Evolutionary conservation across 37 sponge, comb jelly and placozoan species (phyloP), one percentile per base, ranked within the genome.

Genomic region (Crambe crambe): DNA sequence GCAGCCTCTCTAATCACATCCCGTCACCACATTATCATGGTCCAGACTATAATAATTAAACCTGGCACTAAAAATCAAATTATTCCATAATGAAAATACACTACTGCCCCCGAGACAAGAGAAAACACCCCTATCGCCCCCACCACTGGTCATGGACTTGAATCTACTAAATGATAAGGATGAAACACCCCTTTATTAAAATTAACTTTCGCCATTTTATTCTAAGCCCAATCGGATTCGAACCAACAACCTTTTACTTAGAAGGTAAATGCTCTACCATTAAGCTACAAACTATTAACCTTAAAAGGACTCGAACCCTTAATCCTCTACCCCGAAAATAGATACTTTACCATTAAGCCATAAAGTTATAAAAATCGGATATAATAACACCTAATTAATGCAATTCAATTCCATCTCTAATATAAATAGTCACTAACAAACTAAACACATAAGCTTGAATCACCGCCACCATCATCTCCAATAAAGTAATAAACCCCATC

Each of bases 161-260:
- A 85, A 9, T 87, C 80, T 23, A 87, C 92, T 92, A 92, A 87
- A 80, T 92, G 92, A 76, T 87, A 91, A 47, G 92, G 92, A 70
- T 87, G 87, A 87, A 81, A 90, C n/a, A n/a, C n/a, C n/a, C n/a
- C n/a, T n/a, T n/a, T n/a, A n/a, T n/a, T n/a, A n/a, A n/a, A n/a
- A n/a, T n/a, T n/a, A n/a, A n/a, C n/a, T n/a, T n/a, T n/a, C n/a
- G n/a, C n/a, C n/a, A n/a, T n/a, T n/a, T n/a, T n/a, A n/a, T n/a
- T n/a, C n/a, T n/a, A n/a, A n/a, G n/a, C n/a, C n/a, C n/a, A n/a
- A n/a, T n/a, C n/a, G n/a, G n/a, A n/a, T n/a, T n/a, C n/a, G n/a
- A n/a, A n/a, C n/a, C n/a, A n/a, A 78, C 75, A 83, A 64, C 84
- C 66, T 78, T 65, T 82, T 82, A 44, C 83, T 81, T 88, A 82